A percentile compares a stretch with the other conserved stretches of the same genome.
phyloP scores from a whole-genome alignment of 1,140 invertebrate genomes.

The Drosophila asahinai region DNA sequence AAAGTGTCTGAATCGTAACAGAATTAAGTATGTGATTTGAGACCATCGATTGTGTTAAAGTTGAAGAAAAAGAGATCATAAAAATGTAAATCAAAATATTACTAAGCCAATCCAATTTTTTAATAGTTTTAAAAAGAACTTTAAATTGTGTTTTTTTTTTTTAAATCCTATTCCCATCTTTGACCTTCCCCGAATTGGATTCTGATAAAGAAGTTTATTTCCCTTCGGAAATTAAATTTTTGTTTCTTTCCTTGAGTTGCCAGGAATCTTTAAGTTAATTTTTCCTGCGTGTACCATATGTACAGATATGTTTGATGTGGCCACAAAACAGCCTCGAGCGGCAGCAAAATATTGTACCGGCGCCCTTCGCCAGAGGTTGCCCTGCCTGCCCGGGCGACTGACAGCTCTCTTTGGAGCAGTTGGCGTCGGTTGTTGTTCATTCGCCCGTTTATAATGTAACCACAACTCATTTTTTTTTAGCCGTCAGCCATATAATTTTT shows the following conservation, averaged over 20 bases:
- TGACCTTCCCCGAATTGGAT: too few relatives aligned
- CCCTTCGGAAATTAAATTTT: too few relatives aligned
- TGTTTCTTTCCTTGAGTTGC: too few relatives aligned
- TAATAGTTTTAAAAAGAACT: too few relatives aligned
- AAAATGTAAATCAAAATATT: too few relatives aligned
- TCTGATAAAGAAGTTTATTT: too few relatives aligned
- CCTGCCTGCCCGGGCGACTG: slow-evolving; percentile 20
- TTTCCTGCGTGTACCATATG: slow-evolving; percentile 6
- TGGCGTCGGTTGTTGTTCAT: slow-evolving; percentile 56
- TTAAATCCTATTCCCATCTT: too few relatives aligned
- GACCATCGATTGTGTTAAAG: not conserved
- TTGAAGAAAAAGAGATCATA: not conserved
- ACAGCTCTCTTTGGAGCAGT: slow-evolving; percentile 41
- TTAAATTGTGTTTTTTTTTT: too few relatives aligned
- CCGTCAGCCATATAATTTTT: slow-evolving; percentile 52
- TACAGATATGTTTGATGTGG: slow-evolving; percentile 15
- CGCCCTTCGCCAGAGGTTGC: slow-evolving; percentile 71
- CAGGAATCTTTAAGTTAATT: too few relatives aligned
- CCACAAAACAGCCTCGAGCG: slow-evolving; percentile 33
- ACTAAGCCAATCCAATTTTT: too few relatives aligned
- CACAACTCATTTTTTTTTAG: slow-evolving; percentile 54
- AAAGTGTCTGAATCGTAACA: not conserved
- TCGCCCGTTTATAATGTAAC: slow-evolving; percentile 79
- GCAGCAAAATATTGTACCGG: slow-evolving; percentile 25
- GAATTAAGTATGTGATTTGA: not conserved